Conservation (phyloP, 2,888 invertebrate genomes). For the Ptychoptera contaminata region DNA sequence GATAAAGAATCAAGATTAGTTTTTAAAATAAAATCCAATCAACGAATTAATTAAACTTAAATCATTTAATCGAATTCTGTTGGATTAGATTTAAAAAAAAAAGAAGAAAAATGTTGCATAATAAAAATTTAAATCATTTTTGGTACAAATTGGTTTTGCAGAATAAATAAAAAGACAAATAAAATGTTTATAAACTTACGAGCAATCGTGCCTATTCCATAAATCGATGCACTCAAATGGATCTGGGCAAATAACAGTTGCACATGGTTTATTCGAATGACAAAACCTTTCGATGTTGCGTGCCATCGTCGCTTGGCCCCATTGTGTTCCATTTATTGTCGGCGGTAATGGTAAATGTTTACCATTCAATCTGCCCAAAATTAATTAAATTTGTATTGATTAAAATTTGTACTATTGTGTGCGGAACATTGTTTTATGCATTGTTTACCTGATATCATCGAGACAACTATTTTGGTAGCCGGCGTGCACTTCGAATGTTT, state of each 20-base stretch:
- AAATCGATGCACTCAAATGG: slow-evolving; percentile 91
- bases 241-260: slow-evolving; percentile 83
- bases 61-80: no score
- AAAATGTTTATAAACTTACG: slow-evolving; percentile 50
- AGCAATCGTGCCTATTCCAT: slow-evolving; percentile 98
- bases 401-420: background rate
- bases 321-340: slow-evolving; percentile 87
- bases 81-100: no score
- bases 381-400: background rate
- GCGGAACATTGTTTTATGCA: background rate
- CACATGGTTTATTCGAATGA: slow-evolving; percentile 88
- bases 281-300: slow-evolving; percentile 84
- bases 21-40: no score
- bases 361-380: slow-evolving; percentile 58
- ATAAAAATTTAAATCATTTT: background rate
- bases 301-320: slow-evolving; percentile 92
- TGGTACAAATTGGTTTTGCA: background rate
- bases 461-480: slow-evolving; percentile 83
- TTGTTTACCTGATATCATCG: slow-evolving; percentile 37
- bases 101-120: no score
- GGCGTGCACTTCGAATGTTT: slow-evolving; percentile 86
- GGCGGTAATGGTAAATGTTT: slow-evolving; percentile 89
- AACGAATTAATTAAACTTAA: no score
- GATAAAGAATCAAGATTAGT: no score
- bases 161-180: background rate